Evolutionary conservation across 1,140 invertebrate genomes (phyloP).

Genomic region (Protaetia brevitarsis): DNA sequence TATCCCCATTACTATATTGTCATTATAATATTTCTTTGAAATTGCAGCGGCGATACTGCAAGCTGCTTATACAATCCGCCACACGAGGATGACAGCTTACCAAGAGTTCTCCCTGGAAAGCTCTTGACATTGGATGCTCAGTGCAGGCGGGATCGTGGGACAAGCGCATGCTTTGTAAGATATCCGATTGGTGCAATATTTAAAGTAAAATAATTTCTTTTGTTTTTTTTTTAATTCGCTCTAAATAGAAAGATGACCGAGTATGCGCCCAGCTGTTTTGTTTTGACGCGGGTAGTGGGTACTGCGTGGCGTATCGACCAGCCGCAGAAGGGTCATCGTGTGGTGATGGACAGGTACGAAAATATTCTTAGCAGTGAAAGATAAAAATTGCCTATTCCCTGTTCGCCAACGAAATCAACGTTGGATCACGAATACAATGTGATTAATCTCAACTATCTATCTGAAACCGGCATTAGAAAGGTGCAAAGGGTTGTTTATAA

Average conservation of each 20-base stretch:
- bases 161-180: constrained; percentile 82
- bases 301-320: constrained; percentile 91
- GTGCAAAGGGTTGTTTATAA: no score
- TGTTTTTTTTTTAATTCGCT: not conserved
- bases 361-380: not conserved
- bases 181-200: constrained; percentile 62
- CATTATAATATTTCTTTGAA: constrained; percentile 53
- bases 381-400: no score
- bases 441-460: no score
- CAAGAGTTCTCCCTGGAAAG: constrained; percentile 84
- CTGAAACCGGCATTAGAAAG: no score
- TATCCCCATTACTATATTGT: constrained; percentile 21
- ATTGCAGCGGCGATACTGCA: constrained; percentile 93
- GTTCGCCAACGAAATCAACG: no score
- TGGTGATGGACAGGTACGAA: constrained; percentile 84
- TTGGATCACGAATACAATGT: no score
- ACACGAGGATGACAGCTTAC: constrained; percentile 87
- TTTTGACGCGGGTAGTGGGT: constrained; percentile 90
- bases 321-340: constrained; percentile 92
- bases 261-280: constrained; percentile 95
- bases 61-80: constrained; percentile 91
- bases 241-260: constrained; percentile 76
- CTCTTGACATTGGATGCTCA: constrained; percentile 87
- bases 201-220: constrained; percentile 23
- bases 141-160: constrained; percentile 88